Percentiles rank a stretch among this genome's conserved stretches.
phyloP scores from a whole-genome alignment of 2,797 vertebrate species.

The Lithobates sylvaticus region DNA sequence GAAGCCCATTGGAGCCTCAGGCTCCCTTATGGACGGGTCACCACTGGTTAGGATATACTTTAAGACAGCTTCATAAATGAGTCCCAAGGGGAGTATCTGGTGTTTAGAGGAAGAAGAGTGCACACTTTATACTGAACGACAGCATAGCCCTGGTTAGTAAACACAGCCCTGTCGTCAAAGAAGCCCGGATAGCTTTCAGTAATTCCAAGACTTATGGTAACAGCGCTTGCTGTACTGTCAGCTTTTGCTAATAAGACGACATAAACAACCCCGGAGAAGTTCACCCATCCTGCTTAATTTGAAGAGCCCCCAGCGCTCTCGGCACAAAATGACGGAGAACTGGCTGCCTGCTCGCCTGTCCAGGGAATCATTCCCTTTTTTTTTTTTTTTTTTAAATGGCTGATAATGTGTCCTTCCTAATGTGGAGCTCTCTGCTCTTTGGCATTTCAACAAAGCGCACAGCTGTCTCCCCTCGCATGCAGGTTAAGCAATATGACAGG shows the following conservation, averaged over 20 bases:
- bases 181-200: background rate
- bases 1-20: too few relatives aligned
- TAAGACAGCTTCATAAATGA: too few relatives aligned
- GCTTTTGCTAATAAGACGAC: conserved; percentile 24
- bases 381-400: conserved; percentile 31
- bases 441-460: conserved; percentile 70
- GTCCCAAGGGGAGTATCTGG: too few relatives aligned
- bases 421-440: conserved; percentile 62
- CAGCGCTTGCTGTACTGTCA: background rate
- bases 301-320: background rate
- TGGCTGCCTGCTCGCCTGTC: conserved; percentile 17
- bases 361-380: conserved; percentile 33
- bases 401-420: conserved; percentile 61
- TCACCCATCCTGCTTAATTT: conserved; percentile 16
- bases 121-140: too few relatives aligned
- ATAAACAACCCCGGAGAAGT: conserved; percentile 9
- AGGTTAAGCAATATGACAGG: conserved; percentile 56
- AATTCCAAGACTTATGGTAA: background rate
- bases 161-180: background rate
- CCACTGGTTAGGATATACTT: too few relatives aligned
- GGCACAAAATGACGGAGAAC: conserved; percentile 4
- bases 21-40: too few relatives aligned
- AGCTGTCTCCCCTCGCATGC: conserved; percentile 65
- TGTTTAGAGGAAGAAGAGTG: background rate
- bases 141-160: background rate